These are phyloP conservation scores for Coryphaenoides rupestris DNA, from an alignment of 2,113 vertebrate genomes.

Conservation along the genomic window DNA sequence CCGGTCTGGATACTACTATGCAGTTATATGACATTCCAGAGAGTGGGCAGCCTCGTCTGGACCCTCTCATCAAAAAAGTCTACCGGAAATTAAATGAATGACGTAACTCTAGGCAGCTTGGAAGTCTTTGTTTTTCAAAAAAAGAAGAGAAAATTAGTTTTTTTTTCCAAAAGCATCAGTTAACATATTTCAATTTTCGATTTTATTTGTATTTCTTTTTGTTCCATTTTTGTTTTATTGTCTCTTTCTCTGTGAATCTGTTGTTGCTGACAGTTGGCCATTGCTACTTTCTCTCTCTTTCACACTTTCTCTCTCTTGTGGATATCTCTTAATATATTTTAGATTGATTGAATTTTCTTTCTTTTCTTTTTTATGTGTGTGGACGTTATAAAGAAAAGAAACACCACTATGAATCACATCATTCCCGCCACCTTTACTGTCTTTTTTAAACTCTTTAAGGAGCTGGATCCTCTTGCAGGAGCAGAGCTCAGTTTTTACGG, in stretches of 20 bases:
- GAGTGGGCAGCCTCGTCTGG: slow-evolving; percentile 46
- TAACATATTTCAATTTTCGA: slow-evolving; percentile 60
- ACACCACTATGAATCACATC: slow-evolving; percentile 30
- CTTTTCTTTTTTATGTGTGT: slow-evolving; percentile 19
- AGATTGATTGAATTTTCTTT: slow-evolving; percentile 19
- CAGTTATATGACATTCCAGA: slow-evolving; percentile 78
- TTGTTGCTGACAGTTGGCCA: slow-evolving; percentile 3
- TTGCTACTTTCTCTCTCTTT: too few species aligned
- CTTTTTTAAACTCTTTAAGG: slow-evolving; percentile 13
- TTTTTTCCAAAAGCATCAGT: slow-evolving; percentile 56
- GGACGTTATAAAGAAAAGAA: slow-evolving; percentile 19
- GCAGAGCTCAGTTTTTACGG: slow-evolving; percentile 29
- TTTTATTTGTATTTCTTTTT: background rate
- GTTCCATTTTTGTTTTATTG: slow-evolving; percentile 34
- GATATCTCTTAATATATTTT: slow-evolving; percentile 47
- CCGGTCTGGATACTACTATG: slow-evolving; percentile 53
- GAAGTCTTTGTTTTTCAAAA: slow-evolving; percentile 70
- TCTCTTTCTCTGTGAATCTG: slow-evolving; percentile 68
- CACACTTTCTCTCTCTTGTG: too few species aligned
- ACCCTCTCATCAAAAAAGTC: slow-evolving; percentile 42
- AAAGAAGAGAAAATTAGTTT: slow-evolving; percentile 27
- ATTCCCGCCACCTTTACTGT: slow-evolving; percentile 29
- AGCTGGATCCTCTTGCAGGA: slow-evolving; percentile 40
- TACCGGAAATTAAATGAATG: slow-evolving; percentile 21
- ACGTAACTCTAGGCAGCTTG: slow-evolving; percentile 81